Conservation (phyloP, 2,797 vertebrate genomes). For the Poeciliopsis infans region DNA sequence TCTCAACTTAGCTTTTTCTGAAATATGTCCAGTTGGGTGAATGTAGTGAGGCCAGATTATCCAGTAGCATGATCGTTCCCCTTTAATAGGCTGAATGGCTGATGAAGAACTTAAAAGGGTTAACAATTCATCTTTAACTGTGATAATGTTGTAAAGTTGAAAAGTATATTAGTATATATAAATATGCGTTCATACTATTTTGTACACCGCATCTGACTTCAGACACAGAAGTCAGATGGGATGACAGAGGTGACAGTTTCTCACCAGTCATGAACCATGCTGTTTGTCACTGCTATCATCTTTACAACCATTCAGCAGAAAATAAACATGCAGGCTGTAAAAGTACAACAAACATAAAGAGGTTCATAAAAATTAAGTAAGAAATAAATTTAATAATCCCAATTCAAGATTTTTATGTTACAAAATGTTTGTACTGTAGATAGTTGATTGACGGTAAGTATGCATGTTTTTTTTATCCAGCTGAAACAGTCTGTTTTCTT, state of each 20-base stretch:
- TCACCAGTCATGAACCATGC: neutral
- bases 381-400: slow-evolving; percentile 21
- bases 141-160: neutral
- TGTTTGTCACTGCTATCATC: neutral
- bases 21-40: neutral
- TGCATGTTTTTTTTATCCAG: neutral
- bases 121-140: neutral
- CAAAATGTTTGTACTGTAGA: neutral
- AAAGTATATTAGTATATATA: no score
- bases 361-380: slow-evolving; percentile 23
- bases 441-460: neutral
- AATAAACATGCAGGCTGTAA: neutral
- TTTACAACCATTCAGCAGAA: neutral
- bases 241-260: no score
- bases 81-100: no score
- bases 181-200: neutral
- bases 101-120: neutral
- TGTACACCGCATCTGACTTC: neutral
- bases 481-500: neutral
- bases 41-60: neutral
- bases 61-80: neutral
- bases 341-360: neutral
- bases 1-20: neutral
- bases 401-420: slow-evolving; percentile 9
- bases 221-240: no score